phyloP scores from a whole-genome alignment of 2,113 vertebrate genomes.

The Caranx ignobilis region DNA sequence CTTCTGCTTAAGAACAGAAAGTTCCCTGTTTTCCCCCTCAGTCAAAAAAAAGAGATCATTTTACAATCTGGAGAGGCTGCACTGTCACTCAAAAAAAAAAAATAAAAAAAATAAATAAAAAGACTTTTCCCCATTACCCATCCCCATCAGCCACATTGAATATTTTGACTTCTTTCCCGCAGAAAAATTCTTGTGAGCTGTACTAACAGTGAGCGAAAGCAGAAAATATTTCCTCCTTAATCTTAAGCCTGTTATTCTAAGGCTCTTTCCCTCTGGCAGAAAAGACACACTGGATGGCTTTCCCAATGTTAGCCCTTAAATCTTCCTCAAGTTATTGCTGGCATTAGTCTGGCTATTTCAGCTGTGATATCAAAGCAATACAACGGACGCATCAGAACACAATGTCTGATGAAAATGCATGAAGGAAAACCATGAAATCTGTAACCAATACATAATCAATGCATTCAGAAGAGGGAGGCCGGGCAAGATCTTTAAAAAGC shows the following conservation, averaged over 20 bases:
- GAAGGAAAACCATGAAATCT: constrained; percentile 40
- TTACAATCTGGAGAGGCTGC: constrained; percentile 44
- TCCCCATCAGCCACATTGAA: constrained; percentile 40
- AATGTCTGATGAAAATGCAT: constrained; percentile 60
- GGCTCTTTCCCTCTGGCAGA: constrained; percentile 59
- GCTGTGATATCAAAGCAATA: constrained; percentile 72
- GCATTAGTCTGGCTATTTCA: constrained; percentile 70
- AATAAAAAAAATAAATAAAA: too few species aligned
- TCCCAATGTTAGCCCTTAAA: constrained; percentile 73
- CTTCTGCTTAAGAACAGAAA: constrained; percentile 8
- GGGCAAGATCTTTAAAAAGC: constrained; percentile 18
- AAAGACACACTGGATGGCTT: constrained; percentile 64
- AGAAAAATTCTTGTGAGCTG: constrained; percentile 46
- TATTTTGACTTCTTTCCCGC: constrained; percentile 62
- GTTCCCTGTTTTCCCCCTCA: constrained; percentile 4
- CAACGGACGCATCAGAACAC: constrained; percentile 57
- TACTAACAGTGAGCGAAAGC: constrained; percentile 58
- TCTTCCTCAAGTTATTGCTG: constrained; percentile 72
- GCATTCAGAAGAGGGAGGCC: constrained; percentile 10
- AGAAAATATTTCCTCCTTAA: constrained; percentile 69
- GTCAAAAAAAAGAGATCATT: constrained; percentile 25
- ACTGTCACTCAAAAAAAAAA: not conserved
- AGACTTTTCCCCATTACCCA: constrained; percentile 27
- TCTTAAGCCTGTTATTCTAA: constrained; percentile 70
- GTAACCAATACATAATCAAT: constrained; percentile 44